phyloP scores from a whole-genome alignment of 2,797 vertebrate genomes.

The Mareca strepera region DNA sequence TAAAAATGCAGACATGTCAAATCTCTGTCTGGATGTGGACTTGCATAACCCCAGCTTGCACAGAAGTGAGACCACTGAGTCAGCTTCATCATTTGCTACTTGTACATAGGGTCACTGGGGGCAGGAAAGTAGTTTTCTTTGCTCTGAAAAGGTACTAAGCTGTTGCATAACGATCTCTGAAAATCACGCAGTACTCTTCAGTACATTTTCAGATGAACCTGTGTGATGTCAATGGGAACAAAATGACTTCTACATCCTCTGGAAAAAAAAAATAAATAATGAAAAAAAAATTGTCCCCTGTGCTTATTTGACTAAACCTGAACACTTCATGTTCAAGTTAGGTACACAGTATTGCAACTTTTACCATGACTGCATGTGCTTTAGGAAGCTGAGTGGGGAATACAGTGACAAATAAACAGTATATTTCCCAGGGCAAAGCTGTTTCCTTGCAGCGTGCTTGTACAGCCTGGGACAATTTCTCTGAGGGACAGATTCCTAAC shows the following conservation, averaged over 20 bases:
- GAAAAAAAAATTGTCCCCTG: background rate
- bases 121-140: background rate
- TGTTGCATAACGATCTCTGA: background rate
- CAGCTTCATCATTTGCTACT: background rate
- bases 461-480: background rate
- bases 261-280: too few species aligned
- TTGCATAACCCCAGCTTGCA: background rate
- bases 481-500: background rate
- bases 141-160: background rate
- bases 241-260: accelerated
- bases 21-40: background rate
- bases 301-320: background rate
- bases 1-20: background rate
- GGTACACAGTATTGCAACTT: background rate
- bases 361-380: accelerated
- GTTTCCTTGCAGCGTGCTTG: background rate
- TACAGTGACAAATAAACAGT: background rate
- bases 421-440: background rate
- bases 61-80: background rate
- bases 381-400: background rate
- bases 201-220: too few species aligned
- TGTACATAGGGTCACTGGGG: accelerated
- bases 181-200: background rate
- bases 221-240: accelerated
- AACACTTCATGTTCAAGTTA: background rate